Evolutionary conservation across 2,888 invertebrate species (phyloP), one percentile per base, ranked within the genome.

Genomic region (Megastigmus dorsalis): DNA sequence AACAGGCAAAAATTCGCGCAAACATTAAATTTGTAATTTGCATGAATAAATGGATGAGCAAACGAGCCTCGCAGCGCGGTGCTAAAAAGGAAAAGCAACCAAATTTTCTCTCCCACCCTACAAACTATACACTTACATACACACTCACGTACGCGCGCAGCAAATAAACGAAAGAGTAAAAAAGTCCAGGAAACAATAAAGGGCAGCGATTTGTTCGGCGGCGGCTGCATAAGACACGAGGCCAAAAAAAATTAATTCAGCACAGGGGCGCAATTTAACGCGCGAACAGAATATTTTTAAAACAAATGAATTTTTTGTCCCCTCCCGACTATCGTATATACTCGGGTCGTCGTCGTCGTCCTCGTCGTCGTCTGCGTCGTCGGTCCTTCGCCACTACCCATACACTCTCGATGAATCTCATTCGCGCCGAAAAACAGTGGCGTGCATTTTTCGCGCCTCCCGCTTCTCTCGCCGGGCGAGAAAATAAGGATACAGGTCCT

Each of bases 401-500:
- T n/a, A n/a, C n/a, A n/a, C n/a, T 1, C 33, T 13, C 62, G 26
- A 62, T 65, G 57, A 50, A 65, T 71, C 71, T 71, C 62, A 65
- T 71, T 71, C 55, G 13, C 23, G 7, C 23, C 43, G 38, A 62
- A 50, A 70, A 70, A 63, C 43, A 57, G 30, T 1, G 7, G 45
- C 18, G 43, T 10, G 30, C 36, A n/a, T 54, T 62, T 62, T 55
- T 70, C 18, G 43, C 57, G 10, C 54, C 1, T 13, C 33, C 20
- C 4, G 18, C 45, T 23, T 13, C 30, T 45, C 30, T 48, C 20
- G 43, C 18, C 48, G 48, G 15, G 9, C 7, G 33, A 65, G 54
- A 60, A 67, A 73, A 73, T 66, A 59, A 66, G 50, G 66, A 67
- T 67, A 59, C 60, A 67, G 54, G 59, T 36, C 4, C 33, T 73